Evolutionary conservation across 2,797 vertebrate species (phyloP).

Genomic region (Calcarius lapponicus): DNA sequence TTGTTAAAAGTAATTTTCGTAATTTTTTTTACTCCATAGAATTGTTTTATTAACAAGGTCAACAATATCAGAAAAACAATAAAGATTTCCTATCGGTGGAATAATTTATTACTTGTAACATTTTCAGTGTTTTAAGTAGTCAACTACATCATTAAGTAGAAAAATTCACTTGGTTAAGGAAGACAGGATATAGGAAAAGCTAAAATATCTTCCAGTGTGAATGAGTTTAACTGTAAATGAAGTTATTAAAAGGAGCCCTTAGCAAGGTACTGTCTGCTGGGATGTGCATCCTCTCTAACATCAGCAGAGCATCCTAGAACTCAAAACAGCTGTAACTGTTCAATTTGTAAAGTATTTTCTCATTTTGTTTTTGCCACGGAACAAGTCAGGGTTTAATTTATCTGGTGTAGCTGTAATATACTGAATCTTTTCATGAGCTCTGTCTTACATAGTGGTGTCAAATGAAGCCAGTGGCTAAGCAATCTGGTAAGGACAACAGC

Average conservation of each 20-base stretch:
- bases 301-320: not conserved
- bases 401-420: not conserved
- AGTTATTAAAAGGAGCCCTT: not conserved
- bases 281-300: not conserved
- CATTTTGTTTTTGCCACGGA: not conserved
- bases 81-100: not conserved
- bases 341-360: not conserved
- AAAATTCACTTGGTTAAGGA: not conserved
- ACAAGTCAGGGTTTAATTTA: not conserved
- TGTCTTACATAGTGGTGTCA: not conserved
- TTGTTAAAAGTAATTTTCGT: not conserved
- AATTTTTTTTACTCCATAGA: not conserved
- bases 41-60: not conserved
- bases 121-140: not conserved
- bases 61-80: not conserved
- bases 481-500: not conserved
- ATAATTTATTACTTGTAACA: not conserved
- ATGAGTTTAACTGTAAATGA: not conserved
- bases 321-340: not conserved
- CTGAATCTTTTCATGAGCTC: not conserved
- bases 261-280: not conserved
- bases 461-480: not conserved
- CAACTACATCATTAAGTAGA: not conserved
- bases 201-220: not conserved
- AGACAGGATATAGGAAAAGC: not conserved